Evolutionary conservation across 2,888 invertebrate genomes (phyloP), one percentile per base, ranked within the genome.

Genomic region (Coenonympha arcania): DNA sequence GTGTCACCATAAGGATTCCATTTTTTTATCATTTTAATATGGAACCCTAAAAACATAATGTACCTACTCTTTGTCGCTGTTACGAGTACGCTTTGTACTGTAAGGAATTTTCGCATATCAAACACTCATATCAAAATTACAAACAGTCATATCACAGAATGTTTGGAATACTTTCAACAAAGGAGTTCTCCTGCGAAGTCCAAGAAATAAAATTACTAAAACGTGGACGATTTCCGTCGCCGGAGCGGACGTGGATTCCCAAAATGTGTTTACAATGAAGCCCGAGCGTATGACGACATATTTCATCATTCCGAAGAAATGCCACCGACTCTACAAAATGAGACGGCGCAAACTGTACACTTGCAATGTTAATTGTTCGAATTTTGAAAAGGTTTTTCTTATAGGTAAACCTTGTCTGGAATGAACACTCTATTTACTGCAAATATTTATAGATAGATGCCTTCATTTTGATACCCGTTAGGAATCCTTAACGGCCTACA

Each of bases 211-310:
- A 76, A 76, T 73, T 63, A 69, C 65, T 71, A 69, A 73, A 74
- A 75, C 73, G 73, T 67, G 70, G 64, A 64, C 73, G 66, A 71
- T 73, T 77, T 79, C 74, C 77, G 72, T 57, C 64, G 56, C 51
- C 65, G 69, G 71, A 71, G 50, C 65, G 69, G 71, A 71, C 69
- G 65, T 66, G 71, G 71, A 82, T 79, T 79, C 71, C 72, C 78
- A 79, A 81, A 82, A 83, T 82, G 79, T 81, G 83, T 82, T 81
- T 81, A 84, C 84, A 84, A 82, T 82, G 79, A 80, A 74, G 70
- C 68, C 69, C 68, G 71, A 52, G 56, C 63, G 69, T 71, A 69
- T 59, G 68, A 66, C 71, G 76, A 80, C 80, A 81, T 83, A 84
- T 84, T 84, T 82, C 83, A 83, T 81, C 75, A 72, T 78, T 71